A percentile compares a stretch with the other conserved stretches of the same genome.
Conservation (phyloP, 64 coral and sea anemone species). For the Pachyseris speciosa region DNA sequence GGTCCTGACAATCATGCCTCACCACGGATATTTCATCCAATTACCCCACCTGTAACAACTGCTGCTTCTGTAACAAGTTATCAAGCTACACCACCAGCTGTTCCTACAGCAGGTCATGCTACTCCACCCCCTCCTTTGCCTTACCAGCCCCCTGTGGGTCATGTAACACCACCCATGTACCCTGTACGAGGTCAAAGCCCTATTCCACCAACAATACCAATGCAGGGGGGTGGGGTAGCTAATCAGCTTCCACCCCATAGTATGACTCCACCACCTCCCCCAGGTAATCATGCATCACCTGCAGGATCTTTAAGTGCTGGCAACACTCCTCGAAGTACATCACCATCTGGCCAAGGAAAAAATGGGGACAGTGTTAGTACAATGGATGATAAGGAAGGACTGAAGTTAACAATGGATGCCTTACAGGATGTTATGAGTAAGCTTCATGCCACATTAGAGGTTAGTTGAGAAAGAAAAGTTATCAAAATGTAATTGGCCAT, state of each 20-base stretch:
- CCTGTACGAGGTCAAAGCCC: conserved; percentile 21
- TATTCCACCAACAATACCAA: neutral
- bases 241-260: conserved; percentile 17
- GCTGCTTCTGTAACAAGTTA: conserved; percentile 2
- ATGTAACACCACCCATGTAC: conserved; percentile 33
- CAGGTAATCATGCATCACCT: neutral
- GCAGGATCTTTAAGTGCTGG: conserved; percentile 81
- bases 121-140: conserved; percentile 14
- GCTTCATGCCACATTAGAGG: conserved; percentile 69
- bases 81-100: neutral
- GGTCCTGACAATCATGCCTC: neutral
- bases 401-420: conserved; percentile 91
- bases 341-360: conserved; percentile 59
- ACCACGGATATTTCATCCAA: conserved; percentile 76
- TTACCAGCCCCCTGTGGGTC: conserved; percentile 15
- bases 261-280: conserved; percentile 57
- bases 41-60: conserved; percentile 21
- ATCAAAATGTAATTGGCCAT: neutral
- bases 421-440: conserved; percentile 90
- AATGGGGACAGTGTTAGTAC: conserved; percentile 38
- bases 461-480: neutral
- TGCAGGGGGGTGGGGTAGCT: neutral
- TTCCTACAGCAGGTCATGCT: conserved; percentile 3
- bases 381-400: conserved; percentile 80
- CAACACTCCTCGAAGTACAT: conserved; percentile 78